Evolutionary conservation across 2,888 invertebrate genomes (phyloP).

Genomic region (Eretmocerus hayati): DNA sequence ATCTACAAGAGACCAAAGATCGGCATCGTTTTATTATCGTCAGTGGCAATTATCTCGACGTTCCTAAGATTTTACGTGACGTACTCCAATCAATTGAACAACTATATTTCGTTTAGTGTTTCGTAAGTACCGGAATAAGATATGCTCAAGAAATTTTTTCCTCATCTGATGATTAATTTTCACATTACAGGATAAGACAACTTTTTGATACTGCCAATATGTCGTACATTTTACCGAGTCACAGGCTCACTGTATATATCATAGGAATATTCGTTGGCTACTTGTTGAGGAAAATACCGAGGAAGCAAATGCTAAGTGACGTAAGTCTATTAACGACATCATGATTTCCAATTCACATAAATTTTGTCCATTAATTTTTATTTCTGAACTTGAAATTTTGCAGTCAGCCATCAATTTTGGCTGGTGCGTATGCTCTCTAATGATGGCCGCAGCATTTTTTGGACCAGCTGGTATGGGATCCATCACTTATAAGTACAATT

Average conservation of each 20-base stretch:
- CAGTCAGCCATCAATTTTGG: constrained; percentile 52
- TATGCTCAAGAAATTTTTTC: background rate
- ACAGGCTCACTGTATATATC: constrained; percentile 62
- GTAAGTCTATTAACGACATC: constrained; percentile 38
- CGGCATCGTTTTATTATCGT: constrained; percentile 47
- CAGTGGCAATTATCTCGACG: constrained; percentile 53
- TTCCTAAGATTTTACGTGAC: constrained; percentile 58
- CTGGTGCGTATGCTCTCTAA: constrained; percentile 50
- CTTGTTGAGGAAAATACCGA: constrained; percentile 49
- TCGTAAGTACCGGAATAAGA: constrained; percentile 51
- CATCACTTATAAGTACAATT: constrained; percentile 56
- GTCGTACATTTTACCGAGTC: constrained; percentile 61
- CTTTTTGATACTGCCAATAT: constrained; percentile 62
- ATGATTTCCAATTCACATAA: too few relatives aligned
- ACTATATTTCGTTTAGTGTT: constrained; percentile 63
- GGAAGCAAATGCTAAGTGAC: constrained; percentile 46
- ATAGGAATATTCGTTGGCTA: constrained; percentile 62
- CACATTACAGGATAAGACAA: constrained; percentile 52
- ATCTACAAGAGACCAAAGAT: constrained; percentile 57
- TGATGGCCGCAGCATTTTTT: constrained; percentile 53
- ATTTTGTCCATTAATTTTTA: too few relatives aligned
- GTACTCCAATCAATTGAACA: constrained; percentile 54
- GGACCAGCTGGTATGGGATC: constrained; percentile 61
- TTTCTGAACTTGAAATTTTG: background rate
- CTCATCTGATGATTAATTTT: background rate